Conservation (phyloP, 2,797 vertebrate species). For the Pseudochaenichthys georgianus region DNA sequence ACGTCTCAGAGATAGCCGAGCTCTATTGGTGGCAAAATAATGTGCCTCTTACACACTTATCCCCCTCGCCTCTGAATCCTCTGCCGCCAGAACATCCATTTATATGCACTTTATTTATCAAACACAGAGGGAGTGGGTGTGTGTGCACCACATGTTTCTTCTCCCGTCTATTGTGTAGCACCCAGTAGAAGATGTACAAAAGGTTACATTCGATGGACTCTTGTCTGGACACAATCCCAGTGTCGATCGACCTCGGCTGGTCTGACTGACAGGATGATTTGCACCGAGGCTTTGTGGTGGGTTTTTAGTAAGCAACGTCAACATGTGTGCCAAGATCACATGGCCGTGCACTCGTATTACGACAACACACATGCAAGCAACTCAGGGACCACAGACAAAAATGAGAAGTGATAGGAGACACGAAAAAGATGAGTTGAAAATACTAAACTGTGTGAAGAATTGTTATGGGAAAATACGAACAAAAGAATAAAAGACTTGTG, state of each 20-base stretch:
- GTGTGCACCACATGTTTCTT: neutral
- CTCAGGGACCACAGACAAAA: neutral
- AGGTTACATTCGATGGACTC: conserved; percentile 19
- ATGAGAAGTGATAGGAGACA: conserved; percentile 1
- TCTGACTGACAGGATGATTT: conserved; percentile 48
- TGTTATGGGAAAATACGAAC: conserved; percentile 34
- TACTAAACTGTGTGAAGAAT: conserved; percentile 1
- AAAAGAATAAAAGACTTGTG: conserved; percentile 36
- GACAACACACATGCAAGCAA: neutral
- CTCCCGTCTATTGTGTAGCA: conserved; percentile 7
- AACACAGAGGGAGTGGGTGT: conserved; percentile 15
- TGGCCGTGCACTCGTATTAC: neutral
- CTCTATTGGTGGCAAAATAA: conserved; percentile 43
- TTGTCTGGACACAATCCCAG: conserved; percentile 22
- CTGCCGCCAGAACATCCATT: conserved; percentile 18
- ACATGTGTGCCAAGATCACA: conserved; percentile 36
- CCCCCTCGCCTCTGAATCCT: neutral
- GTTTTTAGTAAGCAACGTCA: neutral
- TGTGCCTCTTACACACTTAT: conserved; percentile 1
- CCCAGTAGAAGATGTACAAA: conserved; percentile 1
- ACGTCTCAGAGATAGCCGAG: conserved; percentile 17
- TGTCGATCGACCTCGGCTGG: neutral
- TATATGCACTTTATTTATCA: conserved; percentile 6
- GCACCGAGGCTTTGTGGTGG: conserved; percentile 14
- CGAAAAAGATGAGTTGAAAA: conserved; percentile 1